Conservation (phyloP, 2,888 invertebrate genomes). For the Dasysyrphus albostriatus region DNA sequence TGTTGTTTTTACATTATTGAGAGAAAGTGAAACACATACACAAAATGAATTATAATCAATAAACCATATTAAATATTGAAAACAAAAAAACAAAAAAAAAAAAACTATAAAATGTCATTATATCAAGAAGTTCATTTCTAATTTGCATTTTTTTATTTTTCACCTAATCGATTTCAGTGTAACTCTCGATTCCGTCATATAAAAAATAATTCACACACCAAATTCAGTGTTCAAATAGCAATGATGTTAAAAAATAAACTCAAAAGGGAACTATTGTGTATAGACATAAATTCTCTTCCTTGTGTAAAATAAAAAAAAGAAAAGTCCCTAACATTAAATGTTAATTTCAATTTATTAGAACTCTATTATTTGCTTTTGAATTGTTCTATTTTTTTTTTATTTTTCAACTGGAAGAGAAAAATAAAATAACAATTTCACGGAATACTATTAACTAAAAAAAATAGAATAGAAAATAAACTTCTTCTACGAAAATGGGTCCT, state of each 20-base stretch:
- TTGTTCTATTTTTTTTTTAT: slow-evolving; percentile 55
- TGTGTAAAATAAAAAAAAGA: slow-evolving; percentile 59
- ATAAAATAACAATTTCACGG: slow-evolving; percentile 61
- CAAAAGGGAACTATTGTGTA: slow-evolving; percentile 67
- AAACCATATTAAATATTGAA: slow-evolving; percentile 26
- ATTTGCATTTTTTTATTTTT: slow-evolving; percentile 78
- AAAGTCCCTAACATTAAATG: background rate
- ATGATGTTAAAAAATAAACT: slow-evolving; percentile 59
- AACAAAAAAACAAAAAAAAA: slow-evolving; percentile 52
- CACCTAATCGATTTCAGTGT: slow-evolving; percentile 79
- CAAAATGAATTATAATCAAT: slow-evolving; percentile 41
- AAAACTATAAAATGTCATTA: slow-evolving; percentile 61
- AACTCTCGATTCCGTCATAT: slow-evolving; percentile 77
- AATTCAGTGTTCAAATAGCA: slow-evolving; percentile 74
- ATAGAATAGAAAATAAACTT: slow-evolving; percentile 63
- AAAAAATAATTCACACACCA: slow-evolving; percentile 76
- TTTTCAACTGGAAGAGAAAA: slow-evolving; percentile 70
- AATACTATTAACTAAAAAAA: slow-evolving; percentile 50
- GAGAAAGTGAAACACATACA: slow-evolving; percentile 52
- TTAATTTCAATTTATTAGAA: background rate
- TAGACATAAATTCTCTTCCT: slow-evolving; percentile 67
- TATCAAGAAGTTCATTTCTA: slow-evolving; percentile 77
- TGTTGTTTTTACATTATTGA: slow-evolving; percentile 44
- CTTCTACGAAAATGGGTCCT: slow-evolving; percentile 69
- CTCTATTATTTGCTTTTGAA: background rate